Conservation (phyloP, 2,113 vertebrate species). For the Acrocephalus arundinaceus region DNA sequence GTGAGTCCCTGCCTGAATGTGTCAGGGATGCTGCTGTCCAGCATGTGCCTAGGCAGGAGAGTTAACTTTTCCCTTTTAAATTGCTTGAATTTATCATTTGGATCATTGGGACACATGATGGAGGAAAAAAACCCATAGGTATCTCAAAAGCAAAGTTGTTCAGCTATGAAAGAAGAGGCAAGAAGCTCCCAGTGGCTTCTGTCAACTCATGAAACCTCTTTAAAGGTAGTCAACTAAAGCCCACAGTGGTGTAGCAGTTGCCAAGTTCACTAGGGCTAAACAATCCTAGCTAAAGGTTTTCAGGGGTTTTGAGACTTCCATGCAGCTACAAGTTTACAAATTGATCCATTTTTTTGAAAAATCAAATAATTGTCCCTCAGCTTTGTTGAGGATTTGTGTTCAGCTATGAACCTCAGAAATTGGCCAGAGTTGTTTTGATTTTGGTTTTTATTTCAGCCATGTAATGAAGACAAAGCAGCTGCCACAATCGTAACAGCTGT, state of each 20-base stretch:
- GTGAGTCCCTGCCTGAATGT: neutral
- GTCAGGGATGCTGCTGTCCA: neutral
- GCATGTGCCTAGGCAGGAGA: neutral
- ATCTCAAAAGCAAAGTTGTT: neutral
- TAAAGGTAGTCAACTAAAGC: neutral
- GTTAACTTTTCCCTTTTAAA: neutral
- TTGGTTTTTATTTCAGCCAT: neutral
- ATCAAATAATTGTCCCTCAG: neutral
- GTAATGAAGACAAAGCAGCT: neutral
- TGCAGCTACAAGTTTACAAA: neutral
- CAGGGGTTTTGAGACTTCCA: neutral
- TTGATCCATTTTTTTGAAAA: neutral
- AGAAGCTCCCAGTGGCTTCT: neutral
- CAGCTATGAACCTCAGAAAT: neutral
- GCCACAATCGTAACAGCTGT: neutral
- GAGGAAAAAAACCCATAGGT: accelerated
- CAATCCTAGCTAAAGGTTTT: neutral
- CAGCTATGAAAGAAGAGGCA: neutral
- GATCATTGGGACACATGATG: neutral
- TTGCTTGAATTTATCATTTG: neutral
- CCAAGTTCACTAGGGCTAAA: neutral
- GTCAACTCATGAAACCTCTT: neutral
- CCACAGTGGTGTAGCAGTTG: neutral
- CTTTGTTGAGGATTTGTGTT: neutral
- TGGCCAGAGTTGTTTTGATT: neutral